phyloP scores from a whole-genome alignment of 2,888 invertebrate species.

The Luperina nickerlii region DNA sequence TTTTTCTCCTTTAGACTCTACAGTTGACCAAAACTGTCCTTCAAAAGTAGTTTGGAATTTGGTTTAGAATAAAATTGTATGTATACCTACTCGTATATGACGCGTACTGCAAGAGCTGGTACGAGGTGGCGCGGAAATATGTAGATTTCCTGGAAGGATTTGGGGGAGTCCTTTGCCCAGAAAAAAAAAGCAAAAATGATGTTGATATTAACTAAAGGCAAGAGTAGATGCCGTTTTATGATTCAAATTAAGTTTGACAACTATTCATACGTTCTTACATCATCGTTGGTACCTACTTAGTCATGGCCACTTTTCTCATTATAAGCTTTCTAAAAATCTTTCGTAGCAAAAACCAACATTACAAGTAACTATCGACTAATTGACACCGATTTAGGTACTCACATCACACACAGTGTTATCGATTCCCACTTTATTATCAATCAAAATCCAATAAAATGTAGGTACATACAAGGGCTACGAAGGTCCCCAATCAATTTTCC shows the following conservation, averaged over 20 bases:
- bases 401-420: neutral
- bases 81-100: too few species aligned
- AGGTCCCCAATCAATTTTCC: conserved; percentile 37
- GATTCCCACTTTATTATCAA: neutral
- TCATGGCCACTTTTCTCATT: neutral
- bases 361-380: conserved; percentile 20
- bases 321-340: conserved; percentile 19
- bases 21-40: neutral
- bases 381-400: conserved; percentile 20
- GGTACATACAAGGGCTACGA: conserved; percentile 3
- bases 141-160: too few species aligned
- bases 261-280: neutral
- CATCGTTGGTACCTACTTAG: neutral
- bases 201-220: neutral
- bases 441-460: conserved; percentile 14
- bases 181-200: too few species aligned
- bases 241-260: neutral
- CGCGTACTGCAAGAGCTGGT: too few species aligned
- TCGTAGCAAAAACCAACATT: conserved; percentile 1
- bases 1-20: too few species aligned
- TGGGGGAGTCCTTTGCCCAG: too few species aligned
- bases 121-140: too few species aligned
- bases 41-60: neutral
- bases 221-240: too few species aligned
- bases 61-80: neutral